Evolutionary conservation across 1,140 invertebrate genomes (phyloP), one percentile per base, ranked within the genome.

Genomic region (Brachionus sp.): DNA sequence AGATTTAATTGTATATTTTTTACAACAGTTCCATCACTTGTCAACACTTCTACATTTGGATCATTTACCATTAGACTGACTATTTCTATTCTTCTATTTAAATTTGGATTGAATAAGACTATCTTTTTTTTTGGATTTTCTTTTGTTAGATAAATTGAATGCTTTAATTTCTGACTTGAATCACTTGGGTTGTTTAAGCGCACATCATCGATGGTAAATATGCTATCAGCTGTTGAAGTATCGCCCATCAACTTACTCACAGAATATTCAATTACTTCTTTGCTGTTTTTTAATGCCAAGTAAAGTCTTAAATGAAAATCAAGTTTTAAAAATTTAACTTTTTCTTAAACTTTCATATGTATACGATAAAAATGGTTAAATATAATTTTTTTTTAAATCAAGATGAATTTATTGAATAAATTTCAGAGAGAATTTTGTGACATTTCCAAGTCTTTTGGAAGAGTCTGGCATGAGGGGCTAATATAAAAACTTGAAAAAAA

Each of bases 231-330:
- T 25, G 33, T 39, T 23, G 77, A 10, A 3, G 16, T 42, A 16
- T 86, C 75, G 3, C 75, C 53, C 9, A 90, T 86, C n/a, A 91
- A 88, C 84, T 91, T 90, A 87, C 93, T 92, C 0, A 92, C 90
- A 3, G 92, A 90, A 85, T 92, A 91, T 84, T 94, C 93, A 85
- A 94, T 93, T 3, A 94, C 91, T 80, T 91, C 90, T 85, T 93
- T 92, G 84, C 91, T 91, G 73, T 90, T 88, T 83, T 91, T 90
- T 12, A 94, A 90, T 0, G 93, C 92, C 64, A 89, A 39, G 29
- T 62, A 80, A 12, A 80, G 37, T 39, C 66, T 70, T 12, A 46
- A 46, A 46, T 46, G 10, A 46, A 12, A 2, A 2, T 46, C 1
- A 12, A 46, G 5, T 1, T 46, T 46, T 46, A 2, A 37, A 33